phyloP scores from a whole-genome alignment of 2,888 invertebrate genomes.

The Oegoconia quadripuncta region DNA sequence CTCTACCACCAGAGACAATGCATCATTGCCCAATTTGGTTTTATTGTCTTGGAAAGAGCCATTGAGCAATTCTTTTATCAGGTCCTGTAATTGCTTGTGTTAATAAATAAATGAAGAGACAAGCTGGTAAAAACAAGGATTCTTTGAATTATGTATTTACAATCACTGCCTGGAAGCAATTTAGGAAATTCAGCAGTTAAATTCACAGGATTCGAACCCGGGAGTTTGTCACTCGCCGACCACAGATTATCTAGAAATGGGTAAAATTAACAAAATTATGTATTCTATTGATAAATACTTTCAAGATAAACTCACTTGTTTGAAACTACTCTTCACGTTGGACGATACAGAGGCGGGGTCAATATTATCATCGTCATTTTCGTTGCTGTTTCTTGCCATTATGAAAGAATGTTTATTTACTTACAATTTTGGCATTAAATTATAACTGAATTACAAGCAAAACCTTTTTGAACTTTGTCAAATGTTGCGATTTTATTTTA shows the following conservation, averaged over 20 bases:
- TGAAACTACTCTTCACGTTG: constrained; percentile 51
- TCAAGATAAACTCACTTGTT: constrained; percentile 40
- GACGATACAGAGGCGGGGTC: constrained; percentile 54
- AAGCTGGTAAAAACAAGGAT: too few relatives aligned
- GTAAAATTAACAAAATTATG: too few relatives aligned
- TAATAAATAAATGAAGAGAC: neutral
- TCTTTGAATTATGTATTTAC: too few relatives aligned
- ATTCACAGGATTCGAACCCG: too few relatives aligned
- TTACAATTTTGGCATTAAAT: constrained; percentile 5
- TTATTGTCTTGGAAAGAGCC: constrained; percentile 75
- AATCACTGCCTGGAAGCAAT: too few relatives aligned
- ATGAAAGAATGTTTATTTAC: neutral
- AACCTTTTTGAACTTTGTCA: too few relatives aligned
- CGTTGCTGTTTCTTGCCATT: constrained; percentile 55
- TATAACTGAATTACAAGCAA: constrained; percentile 1
- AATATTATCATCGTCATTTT: constrained; percentile 51
- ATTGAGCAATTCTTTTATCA: constrained; percentile 75
- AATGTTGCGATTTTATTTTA: too few relatives aligned
- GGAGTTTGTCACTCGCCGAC: too few relatives aligned
- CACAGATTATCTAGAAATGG: too few relatives aligned
- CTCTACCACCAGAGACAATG: constrained; percentile 71
- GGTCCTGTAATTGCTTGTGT: constrained; percentile 52
- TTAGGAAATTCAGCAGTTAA: too few relatives aligned
- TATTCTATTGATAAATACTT: too few relatives aligned
- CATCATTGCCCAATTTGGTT: constrained; percentile 76